phyloP scores from a whole-genome alignment of 2,113 vertebrate species.

The Gambusia affinis region DNA sequence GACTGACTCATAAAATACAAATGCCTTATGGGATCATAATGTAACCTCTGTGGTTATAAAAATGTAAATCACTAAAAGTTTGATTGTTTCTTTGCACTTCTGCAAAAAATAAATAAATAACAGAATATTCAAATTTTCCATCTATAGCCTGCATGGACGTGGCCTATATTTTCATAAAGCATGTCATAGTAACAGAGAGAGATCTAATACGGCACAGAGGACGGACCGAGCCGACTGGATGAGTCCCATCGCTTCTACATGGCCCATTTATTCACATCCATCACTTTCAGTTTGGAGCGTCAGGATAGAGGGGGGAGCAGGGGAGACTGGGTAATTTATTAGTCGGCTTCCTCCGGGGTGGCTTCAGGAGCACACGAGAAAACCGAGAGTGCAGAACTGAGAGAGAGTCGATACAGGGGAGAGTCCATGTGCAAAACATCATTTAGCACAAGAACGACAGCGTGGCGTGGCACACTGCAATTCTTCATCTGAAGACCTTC shows the following conservation, averaged over 20 bases:
- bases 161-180: slow-evolving; percentile 56
- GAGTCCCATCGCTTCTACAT: slow-evolving; percentile 50
- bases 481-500: background rate
- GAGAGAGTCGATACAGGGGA: slow-evolving; percentile 19
- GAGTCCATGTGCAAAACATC: slow-evolving; percentile 34
- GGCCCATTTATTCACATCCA: slow-evolving; percentile 59
- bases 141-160: slow-evolving; percentile 34
- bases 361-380: slow-evolving; percentile 18
- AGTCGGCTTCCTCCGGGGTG: slow-evolving; percentile 37
- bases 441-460: slow-evolving; percentile 38
- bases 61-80: no score
- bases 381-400: slow-evolving; percentile 6
- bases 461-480: slow-evolving; percentile 4
- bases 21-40: no score
- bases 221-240: slow-evolving; percentile 20
- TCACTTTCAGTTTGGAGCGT: slow-evolving; percentile 40
- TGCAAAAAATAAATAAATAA: no score
- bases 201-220: slow-evolving; percentile 51
- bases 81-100: no score
- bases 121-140: no score
- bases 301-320: background rate
- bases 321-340: slow-evolving; percentile 47
- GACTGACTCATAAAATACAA: no score
- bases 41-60: no score
- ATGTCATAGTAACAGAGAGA: slow-evolving; percentile 40